Evolutionary conservation across 2,797 vertebrate species (phyloP), one percentile per base, ranked within the genome.

Genomic region (Brotogeris chrysoptera): DNA sequence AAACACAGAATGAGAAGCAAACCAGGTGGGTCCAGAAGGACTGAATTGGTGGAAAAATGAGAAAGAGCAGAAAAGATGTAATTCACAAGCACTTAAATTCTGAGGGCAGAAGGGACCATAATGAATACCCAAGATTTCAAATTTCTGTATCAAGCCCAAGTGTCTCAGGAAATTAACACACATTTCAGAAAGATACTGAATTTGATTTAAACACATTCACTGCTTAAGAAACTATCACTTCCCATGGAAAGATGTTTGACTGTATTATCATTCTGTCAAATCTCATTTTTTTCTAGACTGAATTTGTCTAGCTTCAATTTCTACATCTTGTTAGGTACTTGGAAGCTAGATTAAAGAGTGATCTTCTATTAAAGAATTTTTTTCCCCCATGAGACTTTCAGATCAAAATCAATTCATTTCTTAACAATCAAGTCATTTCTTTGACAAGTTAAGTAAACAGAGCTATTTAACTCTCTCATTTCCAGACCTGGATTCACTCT

Each of bases 251-350:
- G 39, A 69, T 80, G 24, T 85, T 91, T 52, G 57, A 89, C 89
- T 82, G 13, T 77, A 71, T 57, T 80, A 89, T 32, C 46, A 80
- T 61, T 74, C 57, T 86, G 65, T 72, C 61, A 94, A 91, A 91
- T 68, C 36, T 91, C 5, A 6, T 38, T 76, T 92, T 94, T 91
- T 94, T 81, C 68, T 85, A 69, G 49, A 63, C 39, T 86, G 49
- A 91, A 93, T 92, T 89, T 91, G 49, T 78, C 69, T 78, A 86
- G 81, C 81, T 91, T 88, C 76, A 61, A 72, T 91, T 96, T 89
- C 86, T 80, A 13, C 60, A 71, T 89, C 64, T 81, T 53, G 13
- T 89, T 82, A 93, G 57, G 30, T 69, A 80, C 57, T 74, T 90
- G 77, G n/a, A 90, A 96, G n/a, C 57, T 69, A 88, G 86, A 92